A percentile compares a stretch with the other conserved stretches of the same genome.
Evolutionary conservation across 1,140 invertebrate genomes (phyloP).

Genomic region (Hyles euphorbiae): DNA sequence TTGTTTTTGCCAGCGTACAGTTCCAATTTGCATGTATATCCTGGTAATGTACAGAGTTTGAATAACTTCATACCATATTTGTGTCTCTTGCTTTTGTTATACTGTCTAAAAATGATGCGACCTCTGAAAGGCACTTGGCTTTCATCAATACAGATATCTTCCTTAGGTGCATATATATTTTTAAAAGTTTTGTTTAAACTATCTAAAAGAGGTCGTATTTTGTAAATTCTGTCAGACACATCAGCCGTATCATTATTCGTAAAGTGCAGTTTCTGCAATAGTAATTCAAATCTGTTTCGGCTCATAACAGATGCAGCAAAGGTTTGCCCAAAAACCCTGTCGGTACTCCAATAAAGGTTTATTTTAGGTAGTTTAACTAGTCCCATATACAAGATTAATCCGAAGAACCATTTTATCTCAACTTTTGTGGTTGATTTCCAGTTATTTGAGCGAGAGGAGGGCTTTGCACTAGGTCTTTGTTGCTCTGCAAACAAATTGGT

Average conservation of each 20-base stretch:
- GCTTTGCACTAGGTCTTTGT: too few relatives aligned
- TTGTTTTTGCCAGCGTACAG: constrained; percentile 48
- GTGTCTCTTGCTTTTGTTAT: constrained; percentile 51
- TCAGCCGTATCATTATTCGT: constrained; percentile 27
- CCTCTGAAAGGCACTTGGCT: constrained; percentile 48
- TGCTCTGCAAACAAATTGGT: too few relatives aligned
- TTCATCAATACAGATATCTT: constrained; percentile 50
- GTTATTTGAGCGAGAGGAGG: too few relatives aligned
- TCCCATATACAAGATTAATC: constrained; percentile 31
- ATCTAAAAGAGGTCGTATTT: constrained; percentile 18
- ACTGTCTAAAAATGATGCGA: constrained; percentile 50
- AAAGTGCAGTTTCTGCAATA: constrained; percentile 33
- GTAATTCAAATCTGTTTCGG: constrained; percentile 29
- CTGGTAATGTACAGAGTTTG: constrained; percentile 41
- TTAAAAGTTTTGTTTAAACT: not conserved
- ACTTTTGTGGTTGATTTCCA: too few relatives aligned
- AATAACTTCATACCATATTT: constrained; percentile 61
- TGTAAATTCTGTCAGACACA: constrained; percentile 23
- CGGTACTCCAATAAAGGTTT: constrained; percentile 27
- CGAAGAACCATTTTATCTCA: constrained; percentile 25
- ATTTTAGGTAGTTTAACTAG: constrained; percentile 31
- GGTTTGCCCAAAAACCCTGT: constrained; percentile 23
- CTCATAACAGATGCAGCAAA: constrained; percentile 26
- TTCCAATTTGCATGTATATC: constrained; percentile 45
- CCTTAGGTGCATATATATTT: constrained; percentile 25